phyloP scores from a whole-genome alignment of 2,888 invertebrate genomes.

The Tolmerus cingulatus region DNA sequence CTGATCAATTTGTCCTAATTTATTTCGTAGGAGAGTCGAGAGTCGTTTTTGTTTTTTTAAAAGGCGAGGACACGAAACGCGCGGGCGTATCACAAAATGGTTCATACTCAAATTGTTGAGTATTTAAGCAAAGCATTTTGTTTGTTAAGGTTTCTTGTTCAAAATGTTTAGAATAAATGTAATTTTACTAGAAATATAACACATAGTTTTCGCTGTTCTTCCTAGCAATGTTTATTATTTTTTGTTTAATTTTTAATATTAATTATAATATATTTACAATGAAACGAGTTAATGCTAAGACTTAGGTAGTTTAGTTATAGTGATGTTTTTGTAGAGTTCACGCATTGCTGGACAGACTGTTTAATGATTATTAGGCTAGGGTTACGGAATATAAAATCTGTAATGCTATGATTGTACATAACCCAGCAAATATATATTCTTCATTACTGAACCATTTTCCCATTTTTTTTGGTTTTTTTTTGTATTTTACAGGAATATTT shows the following conservation, averaged over 20 bases:
- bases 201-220: neutral
- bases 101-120: neutral
- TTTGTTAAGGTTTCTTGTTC: neutral
- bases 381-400: neutral
- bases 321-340: neutral
- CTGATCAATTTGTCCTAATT: constrained; percentile 1
- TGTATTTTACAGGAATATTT: too few relatives aligned
- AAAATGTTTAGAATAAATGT: neutral
- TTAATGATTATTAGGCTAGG: neutral
- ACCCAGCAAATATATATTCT: neutral
- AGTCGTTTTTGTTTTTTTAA: neutral
- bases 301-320: neutral
- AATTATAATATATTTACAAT: neutral
- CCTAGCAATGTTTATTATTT: neutral
- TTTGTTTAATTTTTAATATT: neutral
- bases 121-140: neutral
- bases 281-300: neutral
- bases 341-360: neutral
- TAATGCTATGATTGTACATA: neutral
- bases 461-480: neutral
- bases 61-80: neutral
- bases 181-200: neutral
- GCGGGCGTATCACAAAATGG: neutral
- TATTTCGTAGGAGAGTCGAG: neutral
- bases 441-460: neutral